phyloP scores from a whole-genome alignment of 2,888 invertebrate genomes.

The Tubulanus polymorphus region DNA sequence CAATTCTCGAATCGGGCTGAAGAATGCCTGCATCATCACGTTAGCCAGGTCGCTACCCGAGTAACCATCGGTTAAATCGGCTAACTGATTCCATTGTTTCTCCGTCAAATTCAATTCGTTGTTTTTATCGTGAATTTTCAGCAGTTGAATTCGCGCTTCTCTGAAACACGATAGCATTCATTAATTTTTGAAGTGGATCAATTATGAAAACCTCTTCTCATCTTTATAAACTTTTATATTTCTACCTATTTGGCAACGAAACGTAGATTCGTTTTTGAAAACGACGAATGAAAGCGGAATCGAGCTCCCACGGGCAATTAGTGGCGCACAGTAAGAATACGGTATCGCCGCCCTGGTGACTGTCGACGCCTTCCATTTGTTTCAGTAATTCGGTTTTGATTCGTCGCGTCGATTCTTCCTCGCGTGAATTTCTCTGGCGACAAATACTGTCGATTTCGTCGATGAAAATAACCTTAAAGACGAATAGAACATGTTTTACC shows the following conservation, averaged over 20 bases:
- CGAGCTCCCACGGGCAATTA: constrained; percentile 64
- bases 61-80: constrained; percentile 57
- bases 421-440: constrained; percentile 54
- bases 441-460: constrained; percentile 63
- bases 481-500: too few relatives aligned
- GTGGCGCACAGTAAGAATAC: constrained; percentile 60
- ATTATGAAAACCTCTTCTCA: too few relatives aligned
- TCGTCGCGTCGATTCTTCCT: constrained; percentile 58
- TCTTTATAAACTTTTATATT: too few relatives aligned
- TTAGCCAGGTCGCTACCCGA: constrained; percentile 60
- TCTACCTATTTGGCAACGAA: constrained; percentile 58
- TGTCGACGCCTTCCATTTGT: constrained; percentile 56
- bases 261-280: constrained; percentile 60
- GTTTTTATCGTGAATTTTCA: constrained; percentile 41
- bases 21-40: constrained; percentile 55
- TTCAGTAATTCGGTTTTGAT: constrained; percentile 61
- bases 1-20: constrained; percentile 57
- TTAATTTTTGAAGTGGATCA: too few relatives aligned
- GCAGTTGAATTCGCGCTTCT: constrained; percentile 36
- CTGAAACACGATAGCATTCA: constrained; percentile 24
- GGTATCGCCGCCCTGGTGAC: constrained; percentile 25
- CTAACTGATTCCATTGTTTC: constrained; percentile 52
- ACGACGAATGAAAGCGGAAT: constrained; percentile 60
- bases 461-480: constrained; percentile 58
- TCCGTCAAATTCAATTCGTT: constrained; percentile 29